phyloP scores from a whole-genome alignment of 92 coral and sea anemone genomes.

The Diadumene lineata region DNA sequence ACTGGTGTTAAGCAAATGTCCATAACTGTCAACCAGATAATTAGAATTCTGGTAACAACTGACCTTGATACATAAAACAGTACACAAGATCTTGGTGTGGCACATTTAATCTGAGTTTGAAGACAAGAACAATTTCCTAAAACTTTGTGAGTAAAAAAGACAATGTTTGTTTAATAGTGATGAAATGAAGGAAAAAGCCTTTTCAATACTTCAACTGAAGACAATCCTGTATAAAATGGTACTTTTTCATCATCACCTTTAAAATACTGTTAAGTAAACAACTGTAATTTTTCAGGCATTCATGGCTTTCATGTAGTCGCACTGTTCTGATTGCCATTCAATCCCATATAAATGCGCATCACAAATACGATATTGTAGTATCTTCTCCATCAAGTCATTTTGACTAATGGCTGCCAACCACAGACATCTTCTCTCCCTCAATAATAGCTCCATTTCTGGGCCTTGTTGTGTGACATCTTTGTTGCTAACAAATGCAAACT shows the following conservation, averaged over 20 bases:
- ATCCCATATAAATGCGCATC: slow-evolving; percentile 13
- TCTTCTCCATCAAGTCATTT: slow-evolving; percentile 32
- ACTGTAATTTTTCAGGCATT: slow-evolving; percentile 14
- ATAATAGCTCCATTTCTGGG: slow-evolving; percentile 48
- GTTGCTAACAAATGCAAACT: no score
- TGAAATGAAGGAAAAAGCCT: slow-evolving; percentile 13
- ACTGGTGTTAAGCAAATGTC: slow-evolving; percentile 27
- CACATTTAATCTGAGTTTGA: slow-evolving; percentile 35
- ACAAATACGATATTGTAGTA: slow-evolving; percentile 16
- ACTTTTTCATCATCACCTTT: slow-evolving; percentile 46
- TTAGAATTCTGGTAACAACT: slow-evolving; percentile 37
- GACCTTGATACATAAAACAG: slow-evolving; percentile 42
- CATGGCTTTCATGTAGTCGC: slow-evolving; percentile 35
- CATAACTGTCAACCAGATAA: slow-evolving; percentile 36
- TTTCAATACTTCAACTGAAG: slow-evolving; percentile 1
- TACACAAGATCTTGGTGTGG: slow-evolving; percentile 56
- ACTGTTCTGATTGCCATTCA: slow-evolving; percentile 23
- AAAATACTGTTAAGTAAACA: slow-evolving; percentile 32
- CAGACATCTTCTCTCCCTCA: slow-evolving; percentile 37
- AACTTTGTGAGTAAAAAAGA: slow-evolving; percentile 30
- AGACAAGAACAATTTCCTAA: slow-evolving; percentile 42
- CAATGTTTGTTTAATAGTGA: slow-evolving; percentile 14
- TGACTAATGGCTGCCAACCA: slow-evolving; percentile 39
- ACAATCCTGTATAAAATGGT: slow-evolving; percentile 41
- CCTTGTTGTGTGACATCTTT: slow-evolving; percentile 59